These are phyloP conservation scores for Phragmatobia fuliginosa DNA, from an alignment of 2,888 invertebrate genomes.

Conservation along the genomic window DNA sequence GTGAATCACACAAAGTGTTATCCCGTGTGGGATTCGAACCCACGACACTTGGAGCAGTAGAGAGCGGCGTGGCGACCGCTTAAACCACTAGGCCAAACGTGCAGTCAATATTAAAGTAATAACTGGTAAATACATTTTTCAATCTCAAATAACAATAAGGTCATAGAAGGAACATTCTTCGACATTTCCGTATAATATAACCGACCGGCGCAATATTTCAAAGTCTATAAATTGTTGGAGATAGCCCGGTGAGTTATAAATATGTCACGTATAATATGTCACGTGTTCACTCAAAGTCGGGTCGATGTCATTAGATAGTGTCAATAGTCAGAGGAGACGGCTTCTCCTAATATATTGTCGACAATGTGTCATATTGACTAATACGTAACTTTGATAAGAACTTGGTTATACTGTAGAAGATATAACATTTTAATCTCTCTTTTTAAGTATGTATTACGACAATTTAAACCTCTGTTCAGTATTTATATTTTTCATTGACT, in stretches of 20 bases:
- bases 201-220: constrained; percentile 7
- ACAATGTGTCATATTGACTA: constrained; percentile 16
- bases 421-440: background rate
- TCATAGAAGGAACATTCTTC: background rate
- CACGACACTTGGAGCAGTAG: no score
- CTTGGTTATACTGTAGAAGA: background rate
- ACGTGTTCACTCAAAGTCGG: constrained; percentile 7
- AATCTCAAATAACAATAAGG: background rate
- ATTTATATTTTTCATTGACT: background rate
- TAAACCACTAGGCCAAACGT: no score
- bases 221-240: constrained; percentile 6
- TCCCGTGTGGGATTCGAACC: no score
- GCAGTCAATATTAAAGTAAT: no score
- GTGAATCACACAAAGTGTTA: no score
- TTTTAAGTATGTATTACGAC: background rate
- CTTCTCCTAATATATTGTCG: constrained; percentile 7
- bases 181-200: background rate
- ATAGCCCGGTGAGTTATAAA: constrained; percentile 4
- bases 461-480: background rate
- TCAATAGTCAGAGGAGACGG: constrained; percentile 11
- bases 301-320: constrained; percentile 20
- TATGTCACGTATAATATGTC: constrained; percentile 8
- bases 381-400: constrained; percentile 12
- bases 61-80: no score
- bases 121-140: background rate